Evolutionary conservation across 2,113 vertebrate species (phyloP), one percentile per base, ranked within the genome.

Genomic region (Lichenostomus cassidix): DNA sequence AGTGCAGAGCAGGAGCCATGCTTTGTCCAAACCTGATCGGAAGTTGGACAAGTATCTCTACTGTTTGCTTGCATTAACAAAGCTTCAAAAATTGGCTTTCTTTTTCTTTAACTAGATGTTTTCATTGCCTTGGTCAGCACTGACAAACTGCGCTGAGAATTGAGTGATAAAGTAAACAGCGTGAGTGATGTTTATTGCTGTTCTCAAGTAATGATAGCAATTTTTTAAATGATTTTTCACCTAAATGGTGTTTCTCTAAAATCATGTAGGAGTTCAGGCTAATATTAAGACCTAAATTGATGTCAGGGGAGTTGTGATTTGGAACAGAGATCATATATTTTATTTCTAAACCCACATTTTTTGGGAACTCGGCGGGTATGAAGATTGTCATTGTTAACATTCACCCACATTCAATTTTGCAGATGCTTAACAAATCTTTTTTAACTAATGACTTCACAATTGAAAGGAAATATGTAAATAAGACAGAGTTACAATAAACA

Each of bases 221-320:
- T 94, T 92, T 90, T 91, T 83, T 0, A 86, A 96, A 92, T 94
- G 60, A 96, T 96, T 96, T 96, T 97, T 96, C 73, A 94, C 83
- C 90, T 94, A 93, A 96, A 95, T 82, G 41, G 65, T 89, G 58
- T 93, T 94, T 84, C 90, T 94, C 69, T 90, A 68, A 96, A 96
- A 94, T 94, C 90, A 82, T 83, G 73, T 92, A 90, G 85, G 90
- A 96, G 92, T 87, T 95, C 80, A 93, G 86, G 69, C 83, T 96
- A 85, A 87, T 95, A 92, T 94, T 93, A 89, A 94, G 94, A 92
- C 37, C 37, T 83, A 94, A 90, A 86, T 27, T 94, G 79, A 90
- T 95, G 83, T 44, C 60, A 88, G 16, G 12, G 60, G 65, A 75
- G 77, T 71, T 95, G 73, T 84, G 52, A 95, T 96, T 95, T 97